Conservation (phyloP, 23 tunicate genomes). For the Styela clava region DNA sequence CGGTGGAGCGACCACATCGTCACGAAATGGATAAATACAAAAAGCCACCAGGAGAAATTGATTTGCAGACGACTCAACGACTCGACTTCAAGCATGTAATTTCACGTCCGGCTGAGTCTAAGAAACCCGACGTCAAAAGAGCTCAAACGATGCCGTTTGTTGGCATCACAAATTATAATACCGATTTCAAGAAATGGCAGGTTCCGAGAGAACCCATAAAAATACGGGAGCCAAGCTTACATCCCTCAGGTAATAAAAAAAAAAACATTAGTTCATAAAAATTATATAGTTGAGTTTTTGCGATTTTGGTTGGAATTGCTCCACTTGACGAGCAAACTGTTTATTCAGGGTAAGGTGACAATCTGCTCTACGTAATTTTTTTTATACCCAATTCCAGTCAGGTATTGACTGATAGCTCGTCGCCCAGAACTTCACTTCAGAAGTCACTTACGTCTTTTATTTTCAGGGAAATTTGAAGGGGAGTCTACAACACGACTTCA, state of each 20-base stretch:
- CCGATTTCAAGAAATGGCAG: slow-evolving; percentile 75
- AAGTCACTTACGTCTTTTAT: no score
- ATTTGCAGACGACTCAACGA: slow-evolving; percentile 54
- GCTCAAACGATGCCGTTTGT: slow-evolving; percentile 52
- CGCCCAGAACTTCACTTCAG: no score
- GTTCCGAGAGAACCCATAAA: slow-evolving; percentile 32
- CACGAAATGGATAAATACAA: slow-evolving; percentile 45
- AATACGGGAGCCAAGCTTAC: slow-evolving; percentile 31
- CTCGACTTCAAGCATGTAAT: slow-evolving; percentile 42
- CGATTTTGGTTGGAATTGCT: no score
- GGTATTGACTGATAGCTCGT: no score
- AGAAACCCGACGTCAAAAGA: slow-evolving; percentile 36
- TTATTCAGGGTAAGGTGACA: no score
- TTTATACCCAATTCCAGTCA: no score
- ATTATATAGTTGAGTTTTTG: no score
- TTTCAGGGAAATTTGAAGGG: slow-evolving; percentile 67
- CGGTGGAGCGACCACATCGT: slow-evolving; percentile 51
- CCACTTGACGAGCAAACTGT: no score
- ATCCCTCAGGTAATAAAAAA: slow-evolving; percentile 38
- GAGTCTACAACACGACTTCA: slow-evolving; percentile 71
- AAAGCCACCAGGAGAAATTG: slow-evolving; percentile 69
- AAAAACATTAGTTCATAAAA: background rate
- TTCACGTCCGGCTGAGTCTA: slow-evolving; percentile 46
- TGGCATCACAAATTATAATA: slow-evolving; percentile 71
- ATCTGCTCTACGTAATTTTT: no score